phyloP scores from a whole-genome alignment of 2,113 vertebrate genomes.

The Zingel zingel region DNA sequence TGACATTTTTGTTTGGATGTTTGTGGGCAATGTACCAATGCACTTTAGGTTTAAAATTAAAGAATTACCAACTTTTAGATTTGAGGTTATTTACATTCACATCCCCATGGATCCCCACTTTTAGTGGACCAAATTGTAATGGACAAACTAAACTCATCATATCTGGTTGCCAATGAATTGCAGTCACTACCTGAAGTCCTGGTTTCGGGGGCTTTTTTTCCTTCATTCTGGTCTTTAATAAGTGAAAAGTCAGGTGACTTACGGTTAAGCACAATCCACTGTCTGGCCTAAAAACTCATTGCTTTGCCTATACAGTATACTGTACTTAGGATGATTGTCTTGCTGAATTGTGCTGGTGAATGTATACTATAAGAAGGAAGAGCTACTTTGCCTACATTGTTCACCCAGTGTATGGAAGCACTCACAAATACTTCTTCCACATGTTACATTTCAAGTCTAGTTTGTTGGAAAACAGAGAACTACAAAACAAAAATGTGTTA shows the following conservation, averaged over 20 bases:
- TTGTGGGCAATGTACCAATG: neutral
- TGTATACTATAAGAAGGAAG: neutral
- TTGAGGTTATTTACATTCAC: constrained; percentile 5
- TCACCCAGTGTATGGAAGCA: neutral
- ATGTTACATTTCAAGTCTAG: neutral
- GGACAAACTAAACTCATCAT: neutral
- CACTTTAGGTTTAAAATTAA: neutral
- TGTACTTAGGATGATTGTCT: neutral
- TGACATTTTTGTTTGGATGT: neutral
- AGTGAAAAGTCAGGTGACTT: neutral
- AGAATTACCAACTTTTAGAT: constrained; percentile 8
- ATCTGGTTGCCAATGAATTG: neutral
- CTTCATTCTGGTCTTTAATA: neutral
- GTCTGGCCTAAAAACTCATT: neutral
- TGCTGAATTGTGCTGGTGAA: constrained; percentile 3
- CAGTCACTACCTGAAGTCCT: neutral
- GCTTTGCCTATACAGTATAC: neutral
- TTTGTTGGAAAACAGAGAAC: neutral
- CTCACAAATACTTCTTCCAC: neutral
- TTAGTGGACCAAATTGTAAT: neutral
- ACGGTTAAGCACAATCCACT: neutral
- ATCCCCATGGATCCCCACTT: neutral
- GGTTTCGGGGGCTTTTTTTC: neutral
- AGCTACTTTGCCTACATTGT: constrained; percentile 2
- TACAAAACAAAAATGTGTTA: neutral